Conservation (phyloP, 2,797 vertebrate species). For the Chromobotia macracanthus region DNA sequence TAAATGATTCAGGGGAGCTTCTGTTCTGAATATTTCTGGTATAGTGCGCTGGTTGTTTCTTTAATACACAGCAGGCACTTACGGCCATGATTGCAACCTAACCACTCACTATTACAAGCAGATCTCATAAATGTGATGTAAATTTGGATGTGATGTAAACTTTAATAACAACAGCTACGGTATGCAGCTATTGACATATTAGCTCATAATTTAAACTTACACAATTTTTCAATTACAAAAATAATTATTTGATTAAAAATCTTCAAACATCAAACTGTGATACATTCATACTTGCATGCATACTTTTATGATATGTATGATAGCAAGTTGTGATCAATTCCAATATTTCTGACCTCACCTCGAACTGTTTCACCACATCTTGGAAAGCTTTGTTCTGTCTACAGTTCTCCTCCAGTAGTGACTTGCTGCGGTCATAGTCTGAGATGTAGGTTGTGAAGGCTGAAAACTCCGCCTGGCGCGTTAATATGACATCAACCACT, state of each 20-base stretch:
- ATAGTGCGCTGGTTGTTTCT: not conserved
- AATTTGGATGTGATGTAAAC: too few relatives aligned
- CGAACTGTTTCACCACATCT: constrained; percentile 81
- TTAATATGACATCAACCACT: constrained; percentile 88
- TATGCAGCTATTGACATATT: too few relatives aligned
- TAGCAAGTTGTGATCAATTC: too few relatives aligned
- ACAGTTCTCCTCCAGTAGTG: constrained; percentile 85
- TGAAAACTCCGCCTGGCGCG: constrained; percentile 78
- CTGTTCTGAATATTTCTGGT: not conserved
- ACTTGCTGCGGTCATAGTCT: constrained; percentile 89
- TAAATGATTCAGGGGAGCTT: constrained; percentile 39
- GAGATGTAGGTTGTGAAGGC: constrained; percentile 87
- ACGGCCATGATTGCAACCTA: not conserved
- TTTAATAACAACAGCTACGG: too few relatives aligned
- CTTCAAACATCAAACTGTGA: too few relatives aligned
- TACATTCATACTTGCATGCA: too few relatives aligned
- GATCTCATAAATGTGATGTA: not conserved
- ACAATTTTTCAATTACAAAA: not conserved
- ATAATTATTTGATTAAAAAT: not conserved
- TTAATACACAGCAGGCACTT: not conserved
- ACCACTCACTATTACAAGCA: not conserved
- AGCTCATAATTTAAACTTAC: too few relatives aligned
- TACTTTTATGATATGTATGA: too few relatives aligned
- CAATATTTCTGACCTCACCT: constrained; percentile 79
- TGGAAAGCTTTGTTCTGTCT: constrained; percentile 78